Base-by-base conservation (phyloP, 1,140 invertebrate genomes). In the Radopholus similis region DNA sequence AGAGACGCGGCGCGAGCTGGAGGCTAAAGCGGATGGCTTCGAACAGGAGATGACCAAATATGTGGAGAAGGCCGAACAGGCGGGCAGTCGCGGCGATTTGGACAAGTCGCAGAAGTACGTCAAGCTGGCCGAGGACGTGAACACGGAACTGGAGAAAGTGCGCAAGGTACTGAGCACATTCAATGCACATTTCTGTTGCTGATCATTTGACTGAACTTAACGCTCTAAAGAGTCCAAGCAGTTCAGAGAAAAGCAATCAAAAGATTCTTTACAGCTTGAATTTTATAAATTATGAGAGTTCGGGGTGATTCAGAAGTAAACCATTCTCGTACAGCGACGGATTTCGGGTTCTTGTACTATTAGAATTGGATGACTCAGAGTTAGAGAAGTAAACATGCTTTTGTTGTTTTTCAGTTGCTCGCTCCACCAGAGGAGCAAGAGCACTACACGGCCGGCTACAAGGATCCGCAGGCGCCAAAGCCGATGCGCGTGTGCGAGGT, bases 401-500 rank as follows among this genome's bases (percentile, higher is more conserved):
- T n/a, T n/a, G n/a, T n/a, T n/a, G n/a, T n/a, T n/a, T 35, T 49
- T 62, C 49, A 62, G 59, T 32, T 62, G 42, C 49, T 62, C n/a
- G 30, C 21, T 26, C 59, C 51, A 54, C 51, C 59, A 11, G 59
- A 62, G 34, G 47, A 21, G 47, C 18, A 28, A 51, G 23, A 51
- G 4, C 18, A 26, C 21, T 62, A 62, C 34, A 35, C 35, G 21
- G 59, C 59, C 49, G 59, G 59, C 15, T 62, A 62, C 49, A 68
- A 54, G 63, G 60, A 44, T 49, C 66, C 66, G 35, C 34, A 35
- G 15, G 74, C 56, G 37, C 58, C 74, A 26, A 73, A 73, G 44
- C 83, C 66, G 82, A 97, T 98, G 95, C 94, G 97, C 85, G 93
- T 97, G 2, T 98, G 95, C 85, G 90, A 93, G 76, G 92, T 96